Evolutionary conservation across 35 echinoderm and acorn worm genomes (phyloP).

Genomic region (Hemicentrotus pulcherrimus): DNA sequence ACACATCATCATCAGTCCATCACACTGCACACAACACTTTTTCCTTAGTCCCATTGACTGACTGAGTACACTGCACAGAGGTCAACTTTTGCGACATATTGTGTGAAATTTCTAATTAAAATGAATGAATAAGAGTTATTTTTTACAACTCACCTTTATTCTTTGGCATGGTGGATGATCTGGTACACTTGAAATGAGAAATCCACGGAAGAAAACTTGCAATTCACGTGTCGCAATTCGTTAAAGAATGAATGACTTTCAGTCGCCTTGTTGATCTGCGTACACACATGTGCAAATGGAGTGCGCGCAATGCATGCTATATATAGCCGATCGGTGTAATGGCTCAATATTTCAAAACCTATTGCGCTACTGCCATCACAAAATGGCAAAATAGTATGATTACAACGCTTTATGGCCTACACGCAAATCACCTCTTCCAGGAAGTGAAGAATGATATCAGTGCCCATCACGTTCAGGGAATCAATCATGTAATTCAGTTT

Average conservation of each 20-base stretch:
- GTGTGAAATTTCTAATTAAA: background rate
- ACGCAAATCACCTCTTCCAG: too few species aligned
- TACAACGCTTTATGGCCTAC: too few species aligned
- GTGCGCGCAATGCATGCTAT: background rate
- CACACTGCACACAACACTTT: too few species aligned
- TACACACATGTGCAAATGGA: background rate
- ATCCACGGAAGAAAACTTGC: background rate
- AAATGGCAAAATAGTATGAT: too few species aligned
- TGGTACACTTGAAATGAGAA: background rate
- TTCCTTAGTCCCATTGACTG: background rate
- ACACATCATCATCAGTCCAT: too few species aligned
- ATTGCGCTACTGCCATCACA: too few species aligned
- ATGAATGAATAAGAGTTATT: background rate
- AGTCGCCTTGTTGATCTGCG: background rate
- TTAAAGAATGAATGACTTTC: background rate
- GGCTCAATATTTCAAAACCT: too few species aligned
- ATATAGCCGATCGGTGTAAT: too few species aligned
- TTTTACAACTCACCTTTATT: slow-evolving; percentile 4
- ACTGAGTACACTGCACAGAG: background rate
- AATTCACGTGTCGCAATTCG: background rate
- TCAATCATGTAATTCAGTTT: too few species aligned
- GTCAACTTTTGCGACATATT: background rate
- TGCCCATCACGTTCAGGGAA: too few species aligned
- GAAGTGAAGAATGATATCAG: too few species aligned
- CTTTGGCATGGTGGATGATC: background rate